Evolutionary conservation across 2,113 vertebrate species (phyloP), one percentile per base, ranked within the genome.

Genomic region (Corythaixoides concolor): DNA sequence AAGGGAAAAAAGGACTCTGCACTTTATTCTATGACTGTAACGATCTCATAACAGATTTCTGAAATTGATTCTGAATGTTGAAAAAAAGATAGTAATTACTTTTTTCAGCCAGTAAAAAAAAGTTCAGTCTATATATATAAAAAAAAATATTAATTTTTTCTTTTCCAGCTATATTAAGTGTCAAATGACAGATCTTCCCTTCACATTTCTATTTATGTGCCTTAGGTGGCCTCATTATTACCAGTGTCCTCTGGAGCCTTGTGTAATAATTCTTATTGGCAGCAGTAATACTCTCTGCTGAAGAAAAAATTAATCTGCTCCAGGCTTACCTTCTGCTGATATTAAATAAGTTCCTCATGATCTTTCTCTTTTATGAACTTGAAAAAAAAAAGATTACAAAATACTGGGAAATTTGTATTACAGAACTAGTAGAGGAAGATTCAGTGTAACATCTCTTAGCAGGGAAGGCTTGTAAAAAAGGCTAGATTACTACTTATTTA

Each of bases 191-290:
- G 62, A 94, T 91, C 88, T 95, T 32, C 10, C 41, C 50, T 88
- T 94, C 70, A 41, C 9, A 14, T 90, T 74, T 85, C 85, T 85
- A 60, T 93, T 94, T 82, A 47, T 83, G 70, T 72, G 55, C 37
- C 37, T 85, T 85, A 93, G n/a, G 70, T 58, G 41, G 53, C 70
- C 75, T 94, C 69, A 88, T 96, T 91, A 88, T 85, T 91, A 79
- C 59, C 35, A 83, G 16, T 50, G 26, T 79, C 63, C 75, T 91
- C 78, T 83, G 50, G 50, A 93, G 58, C 41, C 56, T 74, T 90
- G 28, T 68, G 47, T 70, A 91, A 90, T 92, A 85, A 78, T 58
- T 92, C 64, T 74, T 95, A 87, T 6, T 92, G 77, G 91, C 86
- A 96, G n/a, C 52, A 89, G 32, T 81, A 93, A 91, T 63, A 92